Conservation (phyloP, 2,113 vertebrate species). For the Gulo gulo region DNA sequence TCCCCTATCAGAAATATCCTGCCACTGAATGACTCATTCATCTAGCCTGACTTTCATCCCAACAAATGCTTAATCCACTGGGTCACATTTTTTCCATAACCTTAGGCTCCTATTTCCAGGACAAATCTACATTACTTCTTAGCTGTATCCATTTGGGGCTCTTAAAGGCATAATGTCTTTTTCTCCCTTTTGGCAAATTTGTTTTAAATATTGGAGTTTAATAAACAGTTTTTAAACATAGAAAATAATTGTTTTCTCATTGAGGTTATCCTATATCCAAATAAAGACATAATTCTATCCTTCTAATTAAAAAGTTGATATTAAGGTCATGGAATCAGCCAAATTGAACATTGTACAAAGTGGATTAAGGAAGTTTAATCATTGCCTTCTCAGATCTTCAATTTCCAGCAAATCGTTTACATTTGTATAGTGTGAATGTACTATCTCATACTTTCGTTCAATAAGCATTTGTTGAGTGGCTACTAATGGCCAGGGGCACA, state of each 20-base stretch:
- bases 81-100: constrained; percentile 38
- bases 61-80: constrained; percentile 49
- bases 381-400: background rate
- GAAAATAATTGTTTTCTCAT: constrained; percentile 31
- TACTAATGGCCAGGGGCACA: background rate
- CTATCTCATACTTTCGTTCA: background rate
- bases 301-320: background rate
- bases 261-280: constrained; percentile 31
- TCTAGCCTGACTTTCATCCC: constrained; percentile 40
- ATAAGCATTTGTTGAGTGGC: background rate
- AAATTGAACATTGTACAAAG: background rate
- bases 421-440: background rate
- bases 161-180: background rate
- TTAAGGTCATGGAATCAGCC: constrained; percentile 29
- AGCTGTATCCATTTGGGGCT: background rate
- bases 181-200: constrained; percentile 6
- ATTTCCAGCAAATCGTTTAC: background rate
- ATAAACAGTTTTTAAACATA: constrained; percentile 35
- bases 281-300: background rate
- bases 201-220: constrained; percentile 1
- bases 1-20: constrained; percentile 43
- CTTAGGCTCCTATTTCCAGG: constrained; percentile 14
- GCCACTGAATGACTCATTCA: background rate
- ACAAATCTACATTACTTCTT: constrained; percentile 27
- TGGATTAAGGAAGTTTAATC: background rate